A percentile compares a stretch with the other conserved stretches of the same genome.
These are phyloP conservation scores for Pediacus dermestoides DNA, from an alignment of 2,888 invertebrate species.

Conservation along the genomic window DNA sequence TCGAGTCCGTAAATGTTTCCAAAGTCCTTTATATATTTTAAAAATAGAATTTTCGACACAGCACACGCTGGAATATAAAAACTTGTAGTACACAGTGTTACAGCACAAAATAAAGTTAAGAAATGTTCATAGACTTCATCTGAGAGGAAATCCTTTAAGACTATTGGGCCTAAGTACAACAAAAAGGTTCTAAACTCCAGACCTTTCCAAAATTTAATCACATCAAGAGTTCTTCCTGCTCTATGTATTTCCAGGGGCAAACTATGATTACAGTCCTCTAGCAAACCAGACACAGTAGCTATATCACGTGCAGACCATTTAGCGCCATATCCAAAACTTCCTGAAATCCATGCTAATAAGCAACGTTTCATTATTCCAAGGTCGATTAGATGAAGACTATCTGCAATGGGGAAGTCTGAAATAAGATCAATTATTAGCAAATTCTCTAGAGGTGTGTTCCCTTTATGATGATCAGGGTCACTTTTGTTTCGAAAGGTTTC, in stretches of 20 bases:
- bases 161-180: conserved; percentile 16
- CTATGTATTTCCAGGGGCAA: conserved; percentile 23
- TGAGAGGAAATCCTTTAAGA: conserved; percentile 15
- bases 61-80: conserved; percentile 16
- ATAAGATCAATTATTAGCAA: no score
- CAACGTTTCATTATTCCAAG: conserved; percentile 2
- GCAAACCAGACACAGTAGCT: no score
- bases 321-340: no score
- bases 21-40: conserved; percentile 23
- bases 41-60: conserved; percentile 22
- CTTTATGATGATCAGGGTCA: background rate
- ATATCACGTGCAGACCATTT: no score
- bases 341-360: no score
- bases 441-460: no score
- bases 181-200: conserved; percentile 20
- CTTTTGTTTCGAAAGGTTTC: background rate
- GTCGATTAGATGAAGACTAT: conserved; percentile 10
- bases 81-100: conserved; percentile 21
- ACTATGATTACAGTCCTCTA: no score
- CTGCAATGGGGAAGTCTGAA: conserved; percentile 4
- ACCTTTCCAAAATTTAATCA: conserved; percentile 22
- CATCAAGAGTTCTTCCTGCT: conserved; percentile 18
- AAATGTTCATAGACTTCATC: conserved; percentile 20
- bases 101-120: conserved; percentile 19
- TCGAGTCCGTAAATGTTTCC: conserved; percentile 37